These are phyloP conservation scores for Scaptodrosophila lebanonensis DNA, from an alignment of 1,140 invertebrate genomes.

Conservation along the genomic window DNA sequence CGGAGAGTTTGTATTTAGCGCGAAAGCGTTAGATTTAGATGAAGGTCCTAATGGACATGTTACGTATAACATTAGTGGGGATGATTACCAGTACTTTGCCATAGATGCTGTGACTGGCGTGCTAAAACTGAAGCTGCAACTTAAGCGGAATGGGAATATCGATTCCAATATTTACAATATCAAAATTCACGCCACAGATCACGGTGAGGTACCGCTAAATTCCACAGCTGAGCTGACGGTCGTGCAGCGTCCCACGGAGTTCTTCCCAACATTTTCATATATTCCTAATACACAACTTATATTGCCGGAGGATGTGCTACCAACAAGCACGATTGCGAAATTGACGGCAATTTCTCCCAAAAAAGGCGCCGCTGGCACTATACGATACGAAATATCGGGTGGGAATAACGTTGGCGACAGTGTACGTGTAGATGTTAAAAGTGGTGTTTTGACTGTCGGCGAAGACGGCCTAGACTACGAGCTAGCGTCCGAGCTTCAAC, in stretches of 20 bases:
- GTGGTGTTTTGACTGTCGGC: constrained; percentile 87
- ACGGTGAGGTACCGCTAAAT: constrained; percentile 81
- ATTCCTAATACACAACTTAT: constrained; percentile 84
- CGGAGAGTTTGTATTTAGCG: constrained; percentile 92
- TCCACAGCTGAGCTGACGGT: constrained; percentile 84
- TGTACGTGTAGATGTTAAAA: constrained; percentile 86
- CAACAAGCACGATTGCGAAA: constrained; percentile 85
- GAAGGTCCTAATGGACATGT: constrained; percentile 88
- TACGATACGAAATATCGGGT: constrained; percentile 91
- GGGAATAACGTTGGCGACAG: constrained; percentile 94
- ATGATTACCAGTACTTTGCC: constrained; percentile 86
- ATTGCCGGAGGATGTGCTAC: constrained; percentile 86
- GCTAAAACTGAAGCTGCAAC: constrained; percentile 83
- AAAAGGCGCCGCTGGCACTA: constrained; percentile 81
- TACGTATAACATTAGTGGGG: constrained; percentile 86
- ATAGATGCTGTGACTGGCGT: constrained; percentile 90
- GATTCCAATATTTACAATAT: constrained; percentile 83
- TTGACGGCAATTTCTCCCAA: constrained; percentile 86
- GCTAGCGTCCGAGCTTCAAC: constrained; percentile 87
- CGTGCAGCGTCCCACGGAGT: constrained; percentile 83
- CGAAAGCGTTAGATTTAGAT: constrained; percentile 88
- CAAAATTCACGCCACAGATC: constrained; percentile 85
- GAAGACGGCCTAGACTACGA: constrained; percentile 92
- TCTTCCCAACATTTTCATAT: constrained; percentile 86
- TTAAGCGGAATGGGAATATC: constrained; percentile 37